Conservation (phyloP, 2,888 invertebrate species). For the Bibio marci region DNA sequence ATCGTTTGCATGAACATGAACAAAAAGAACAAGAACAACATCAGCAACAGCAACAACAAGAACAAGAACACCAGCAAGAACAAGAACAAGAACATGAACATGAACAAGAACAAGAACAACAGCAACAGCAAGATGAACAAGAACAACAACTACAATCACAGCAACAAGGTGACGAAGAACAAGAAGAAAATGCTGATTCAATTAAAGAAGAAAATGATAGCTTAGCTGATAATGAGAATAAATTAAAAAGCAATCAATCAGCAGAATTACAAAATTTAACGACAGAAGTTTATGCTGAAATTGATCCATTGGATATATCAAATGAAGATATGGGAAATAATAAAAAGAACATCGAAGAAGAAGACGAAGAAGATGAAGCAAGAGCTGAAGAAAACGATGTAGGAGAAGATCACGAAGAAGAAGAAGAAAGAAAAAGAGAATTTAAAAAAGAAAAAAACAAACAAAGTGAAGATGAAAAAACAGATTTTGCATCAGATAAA, state of each 20-base stretch:
- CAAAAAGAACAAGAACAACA: too few species aligned
- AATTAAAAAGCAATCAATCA: conserved; percentile 21
- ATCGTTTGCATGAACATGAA: too few species aligned
- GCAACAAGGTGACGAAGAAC: conserved; percentile 19
- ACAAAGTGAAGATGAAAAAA: conserved; percentile 2
- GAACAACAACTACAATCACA: conserved; percentile 13
- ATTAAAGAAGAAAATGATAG: conserved; percentile 9
- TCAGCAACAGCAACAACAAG: too few species aligned
- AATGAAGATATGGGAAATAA: conserved; percentile 8
- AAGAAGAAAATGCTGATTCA: conserved; percentile 23
- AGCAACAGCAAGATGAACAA: conserved; percentile 7
- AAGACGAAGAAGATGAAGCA: conserved; percentile 5
- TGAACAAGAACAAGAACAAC: conserved; percentile 9
- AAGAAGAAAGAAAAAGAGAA: conserved; percentile 4
- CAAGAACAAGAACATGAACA: too few species aligned
- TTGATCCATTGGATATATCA: conserved; percentile 15
- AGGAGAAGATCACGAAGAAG: conserved; percentile 8
- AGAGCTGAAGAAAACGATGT: conserved; percentile 2
- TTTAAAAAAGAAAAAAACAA: too few species aligned
- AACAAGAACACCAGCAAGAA: too few species aligned
- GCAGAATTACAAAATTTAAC: conserved; percentile 26
- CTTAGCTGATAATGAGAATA: conserved; percentile 15
- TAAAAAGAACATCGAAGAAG: conserved; percentile 9
- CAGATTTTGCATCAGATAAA: conserved; percentile 14
- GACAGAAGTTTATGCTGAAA: not conserved